A percentile compares a stretch with the other conserved stretches of the same genome.
Evolutionary conservation across 2,797 vertebrate genomes (phyloP).

Genomic region (Leptodactylus fallax): DNA sequence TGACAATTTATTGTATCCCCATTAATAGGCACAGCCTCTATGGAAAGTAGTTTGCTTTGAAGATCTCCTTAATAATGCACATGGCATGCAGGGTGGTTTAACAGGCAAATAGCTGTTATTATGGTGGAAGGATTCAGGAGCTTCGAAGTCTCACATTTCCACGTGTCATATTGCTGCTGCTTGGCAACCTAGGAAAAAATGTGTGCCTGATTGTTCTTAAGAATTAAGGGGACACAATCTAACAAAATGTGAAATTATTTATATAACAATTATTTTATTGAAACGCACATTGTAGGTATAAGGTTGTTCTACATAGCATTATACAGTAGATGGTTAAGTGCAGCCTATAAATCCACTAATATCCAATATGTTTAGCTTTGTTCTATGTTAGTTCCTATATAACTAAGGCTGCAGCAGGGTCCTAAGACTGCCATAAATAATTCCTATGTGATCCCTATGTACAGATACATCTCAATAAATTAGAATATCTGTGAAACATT

Average conservation of each 20-base stretch:
- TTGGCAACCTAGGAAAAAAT: conserved; percentile 34
- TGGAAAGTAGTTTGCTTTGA: conserved; percentile 9
- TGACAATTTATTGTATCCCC: conserved; percentile 1
- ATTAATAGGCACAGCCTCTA: conserved; percentile 18
- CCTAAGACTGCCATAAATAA: no score
- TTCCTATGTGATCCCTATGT: no score
- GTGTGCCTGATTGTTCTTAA: neutral
- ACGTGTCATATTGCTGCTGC: conserved; percentile 55
- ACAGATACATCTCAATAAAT: no score
- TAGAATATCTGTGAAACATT: no score
- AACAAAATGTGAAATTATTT: neutral
- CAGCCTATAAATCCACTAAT: neutral
- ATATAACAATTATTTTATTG: neutral
- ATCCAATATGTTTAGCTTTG: no score
- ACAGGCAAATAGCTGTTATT: conserved; percentile 27
- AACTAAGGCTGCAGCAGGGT: no score
- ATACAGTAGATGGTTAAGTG: neutral
- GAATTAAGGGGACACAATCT: neutral
- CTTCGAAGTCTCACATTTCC: conserved; percentile 43
- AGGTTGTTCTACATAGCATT: no score
- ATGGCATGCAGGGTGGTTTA: neutral
- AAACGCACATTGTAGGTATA: neutral
- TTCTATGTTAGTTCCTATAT: no score
- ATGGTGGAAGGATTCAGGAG: conserved; percentile 23
- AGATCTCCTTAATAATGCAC: conserved; percentile 40